Evolutionary conservation across 2,888 invertebrate species (phyloP).

Genomic region (Scaptomyza caliginosa): DNA sequence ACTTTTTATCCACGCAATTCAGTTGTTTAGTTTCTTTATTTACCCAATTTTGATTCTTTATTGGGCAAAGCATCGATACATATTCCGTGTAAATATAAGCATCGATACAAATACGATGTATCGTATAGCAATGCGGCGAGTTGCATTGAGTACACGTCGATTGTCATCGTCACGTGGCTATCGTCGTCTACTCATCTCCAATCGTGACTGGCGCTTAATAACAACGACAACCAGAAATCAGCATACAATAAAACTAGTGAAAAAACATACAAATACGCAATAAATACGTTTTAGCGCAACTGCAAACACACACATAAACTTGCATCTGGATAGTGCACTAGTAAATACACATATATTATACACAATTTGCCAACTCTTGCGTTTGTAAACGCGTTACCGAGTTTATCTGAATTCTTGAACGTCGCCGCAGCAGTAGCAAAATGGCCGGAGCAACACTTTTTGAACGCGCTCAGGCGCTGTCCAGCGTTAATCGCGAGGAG

Average conservation of each 20-base stretch:
- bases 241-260: conserved; percentile 53
- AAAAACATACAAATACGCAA: conserved; percentile 62
- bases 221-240: conserved; percentile 67
- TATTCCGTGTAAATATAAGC: too few relatives aligned
- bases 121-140: not conserved
- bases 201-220: conserved; percentile 83
- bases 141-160: conserved; percentile 13
- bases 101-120: not conserved
- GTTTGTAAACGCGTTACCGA: conserved; percentile 24
- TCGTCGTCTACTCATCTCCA: conserved; percentile 61
- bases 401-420: conserved; percentile 29
- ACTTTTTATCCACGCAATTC: not conserved
- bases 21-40: not conserved
- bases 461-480: conserved; percentile 92
- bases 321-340: conserved; percentile 32
- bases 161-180: conserved; percentile 27
- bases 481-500: conserved; percentile 90
- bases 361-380: conserved; percentile 19
- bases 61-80: not conserved
- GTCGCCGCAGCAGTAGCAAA: conserved; percentile 70
- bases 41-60: not conserved
- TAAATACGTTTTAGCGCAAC: conserved; percentile 20
- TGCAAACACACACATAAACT: conserved; percentile 34
- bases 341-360: conserved; percentile 21
- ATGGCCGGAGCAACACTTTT: conserved; percentile 97